Evolutionary conservation across 2,888 invertebrate species (phyloP), one percentile per base, ranked within the genome.

Genomic region (Pteria penguin): DNA sequence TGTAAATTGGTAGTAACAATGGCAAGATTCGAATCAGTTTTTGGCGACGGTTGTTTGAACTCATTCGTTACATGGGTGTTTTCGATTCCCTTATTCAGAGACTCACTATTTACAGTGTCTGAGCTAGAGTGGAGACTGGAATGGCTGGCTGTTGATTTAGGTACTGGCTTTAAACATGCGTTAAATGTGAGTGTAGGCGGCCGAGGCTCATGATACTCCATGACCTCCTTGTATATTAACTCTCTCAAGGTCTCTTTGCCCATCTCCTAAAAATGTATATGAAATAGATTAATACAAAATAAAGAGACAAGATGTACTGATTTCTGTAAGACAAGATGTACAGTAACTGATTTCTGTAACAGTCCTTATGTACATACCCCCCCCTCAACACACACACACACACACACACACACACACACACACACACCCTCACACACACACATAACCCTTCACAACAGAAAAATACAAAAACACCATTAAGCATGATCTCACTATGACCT

Each of bases 141-240:
- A 26, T 57, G 8, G 4, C 36, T 58, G 8, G 8, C 79, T 68
- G 54, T 36, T 22, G 78, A 57, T 67, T 88, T 87, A 5, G 89
- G 88, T 27, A 88, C 89, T 5, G 89, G 88, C 36, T 86, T 78
- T 11, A 90, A 83, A 62, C 85, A 83, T 31, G 87, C 87, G 76
- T 76, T 84, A 72, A 88, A 88, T 61, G 85, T 87, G 18, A 88
- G 78, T 1, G 86, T 81, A 8, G 87, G 84, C 18, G 84, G 83
- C 62, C 84, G 81, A 1, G 88, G 87, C 68, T 87, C 83, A 58
- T 89, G 88, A 61, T 90, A 92, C 22, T 87, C 88, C 80, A 87
- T 86, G 3, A 91, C 90, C 78, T 93, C 93, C 26, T 90, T 86
- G 68, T 89, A 87, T 4, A 93, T 89, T 2, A 87, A 88, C 4